These are phyloP conservation scores for Etheostoma spectabile DNA, from an alignment of 2,113 vertebrate species.

Conservation along the genomic window DNA sequence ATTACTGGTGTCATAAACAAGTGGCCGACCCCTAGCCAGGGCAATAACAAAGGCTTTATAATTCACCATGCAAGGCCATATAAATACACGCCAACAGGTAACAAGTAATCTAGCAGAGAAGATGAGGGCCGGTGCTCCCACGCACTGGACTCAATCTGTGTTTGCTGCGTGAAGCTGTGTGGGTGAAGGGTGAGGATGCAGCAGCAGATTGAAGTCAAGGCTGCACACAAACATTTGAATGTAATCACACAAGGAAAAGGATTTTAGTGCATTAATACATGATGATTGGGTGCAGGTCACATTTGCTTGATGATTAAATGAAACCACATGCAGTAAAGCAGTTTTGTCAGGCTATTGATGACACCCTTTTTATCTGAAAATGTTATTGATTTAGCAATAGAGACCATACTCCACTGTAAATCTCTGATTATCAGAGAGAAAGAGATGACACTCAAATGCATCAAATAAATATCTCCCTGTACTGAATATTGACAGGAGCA, in stretches of 20 bases:
- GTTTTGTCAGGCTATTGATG: slow-evolving; percentile 44
- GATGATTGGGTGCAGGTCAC: slow-evolving; percentile 33
- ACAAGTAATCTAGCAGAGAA: slow-evolving; percentile 92
- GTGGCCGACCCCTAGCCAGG: slow-evolving; percentile 90
- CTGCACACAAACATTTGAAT: slow-evolving; percentile 39
- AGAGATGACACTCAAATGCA: slow-evolving; percentile 9
- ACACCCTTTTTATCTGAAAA: slow-evolving; percentile 44
- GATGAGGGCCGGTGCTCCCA: slow-evolving; percentile 22
- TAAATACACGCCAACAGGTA: slow-evolving; percentile 97
- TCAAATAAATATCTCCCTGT: slow-evolving; percentile 23
- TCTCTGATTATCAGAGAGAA: slow-evolving; percentile 51
- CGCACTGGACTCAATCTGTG: slow-evolving; percentile 3
- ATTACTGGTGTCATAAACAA: slow-evolving; percentile 99
- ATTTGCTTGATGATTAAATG: slow-evolving; percentile 23
- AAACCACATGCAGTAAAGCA: neutral
- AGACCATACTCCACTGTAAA: slow-evolving; percentile 49
- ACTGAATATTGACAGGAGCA: neutral
- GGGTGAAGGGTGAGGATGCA: slow-evolving; percentile 19
- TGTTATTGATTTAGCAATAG: slow-evolving; percentile 59
- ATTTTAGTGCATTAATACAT: slow-evolving; percentile 26
- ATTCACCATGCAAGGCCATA: slow-evolving; percentile 89
- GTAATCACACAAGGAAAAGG: slow-evolving; percentile 20
- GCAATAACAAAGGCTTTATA: slow-evolving; percentile 97
- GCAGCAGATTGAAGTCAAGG: slow-evolving; percentile 14
- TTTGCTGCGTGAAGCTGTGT: slow-evolving; percentile 20